phyloP scores from a whole-genome alignment of 2,113 vertebrate genomes.

The Rutilus rutilus region DNA sequence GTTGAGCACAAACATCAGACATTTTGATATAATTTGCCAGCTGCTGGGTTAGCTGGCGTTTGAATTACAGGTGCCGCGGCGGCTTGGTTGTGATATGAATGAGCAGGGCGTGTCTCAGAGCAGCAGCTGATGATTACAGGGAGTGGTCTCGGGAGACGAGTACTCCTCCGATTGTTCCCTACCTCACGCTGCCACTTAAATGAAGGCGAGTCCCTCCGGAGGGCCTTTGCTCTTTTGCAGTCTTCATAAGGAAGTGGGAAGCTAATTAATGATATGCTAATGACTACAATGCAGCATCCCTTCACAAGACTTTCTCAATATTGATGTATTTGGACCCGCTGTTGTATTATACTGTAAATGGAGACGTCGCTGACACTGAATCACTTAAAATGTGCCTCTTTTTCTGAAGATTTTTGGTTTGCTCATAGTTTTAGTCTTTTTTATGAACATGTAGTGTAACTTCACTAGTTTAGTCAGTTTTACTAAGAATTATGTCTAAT shows the following conservation, averaged over 20 bases:
- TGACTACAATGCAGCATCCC: conserved; percentile 49
- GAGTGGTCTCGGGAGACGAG: conserved; percentile 47
- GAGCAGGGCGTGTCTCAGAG: conserved; percentile 37
- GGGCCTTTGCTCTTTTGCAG: conserved; percentile 55
- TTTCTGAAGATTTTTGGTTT: not conserved
- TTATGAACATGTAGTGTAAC: not conserved
- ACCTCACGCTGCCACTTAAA: conserved; percentile 51
- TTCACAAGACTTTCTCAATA: conserved; percentile 44
- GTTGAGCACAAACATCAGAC: conserved; percentile 33
- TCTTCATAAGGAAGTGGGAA: conserved; percentile 54
- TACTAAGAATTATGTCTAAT: not conserved
- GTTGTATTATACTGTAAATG: conserved; percentile 39
- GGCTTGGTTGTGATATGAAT: conserved; percentile 12
- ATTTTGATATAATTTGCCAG: conserved; percentile 42
- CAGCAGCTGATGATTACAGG: conserved; percentile 49
- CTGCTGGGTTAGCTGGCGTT: conserved; percentile 37
- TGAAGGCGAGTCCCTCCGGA: conserved; percentile 56
- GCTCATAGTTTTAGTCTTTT: not conserved
- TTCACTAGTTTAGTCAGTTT: too few species aligned
- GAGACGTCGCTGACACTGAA: conserved; percentile 15
- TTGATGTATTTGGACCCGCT: conserved; percentile 38
- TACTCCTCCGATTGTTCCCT: conserved; percentile 46
- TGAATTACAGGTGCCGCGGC: conserved; percentile 28
- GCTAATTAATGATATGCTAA: conserved; percentile 65
- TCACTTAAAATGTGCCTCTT: not conserved